A percentile compares a stretch with the other conserved stretches of the same genome.
Conservation (phyloP, 2,113 vertebrate genomes). For the Thermophis baileyi region DNA sequence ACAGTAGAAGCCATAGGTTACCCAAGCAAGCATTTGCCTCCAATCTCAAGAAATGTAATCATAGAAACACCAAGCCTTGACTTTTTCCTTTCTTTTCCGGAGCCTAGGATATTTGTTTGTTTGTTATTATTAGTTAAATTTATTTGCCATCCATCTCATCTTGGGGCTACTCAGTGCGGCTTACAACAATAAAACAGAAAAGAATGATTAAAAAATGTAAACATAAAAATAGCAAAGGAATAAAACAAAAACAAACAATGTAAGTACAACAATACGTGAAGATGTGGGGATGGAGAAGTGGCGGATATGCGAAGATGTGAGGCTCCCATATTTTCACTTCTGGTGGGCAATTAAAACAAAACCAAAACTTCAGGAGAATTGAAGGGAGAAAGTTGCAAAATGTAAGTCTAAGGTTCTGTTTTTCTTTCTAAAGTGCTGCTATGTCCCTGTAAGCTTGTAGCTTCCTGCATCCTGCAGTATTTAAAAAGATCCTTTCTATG, state of each 20-base stretch:
- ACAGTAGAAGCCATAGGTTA: background rate
- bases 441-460: constrained; percentile 69
- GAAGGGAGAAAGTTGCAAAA: constrained; percentile 60
- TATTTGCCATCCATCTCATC: background rate
- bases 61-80: constrained; percentile 33
- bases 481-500: constrained; percentile 68
- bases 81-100: constrained; percentile 33
- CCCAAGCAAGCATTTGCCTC: background rate
- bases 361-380: constrained; percentile 49
- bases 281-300: background rate
- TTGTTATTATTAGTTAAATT: background rate
- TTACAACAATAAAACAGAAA: background rate
- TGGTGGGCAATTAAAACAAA: constrained; percentile 41
- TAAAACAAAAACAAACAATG: background rate
- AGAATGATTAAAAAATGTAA: background rate
- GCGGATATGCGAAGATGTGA: constrained; percentile 32
- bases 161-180: background rate
- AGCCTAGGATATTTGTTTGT: constrained; percentile 6
- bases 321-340: constrained; percentile 47
- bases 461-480: constrained; percentile 71
- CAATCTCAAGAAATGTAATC: constrained; percentile 27
- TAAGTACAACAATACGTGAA: background rate
- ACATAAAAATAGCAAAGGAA: background rate
- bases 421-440: constrained; percentile 71
- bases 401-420: constrained; percentile 69